Base-by-base conservation (phyloP, 2,797 vertebrate genomes). In the Lithobates sylvaticus region DNA sequence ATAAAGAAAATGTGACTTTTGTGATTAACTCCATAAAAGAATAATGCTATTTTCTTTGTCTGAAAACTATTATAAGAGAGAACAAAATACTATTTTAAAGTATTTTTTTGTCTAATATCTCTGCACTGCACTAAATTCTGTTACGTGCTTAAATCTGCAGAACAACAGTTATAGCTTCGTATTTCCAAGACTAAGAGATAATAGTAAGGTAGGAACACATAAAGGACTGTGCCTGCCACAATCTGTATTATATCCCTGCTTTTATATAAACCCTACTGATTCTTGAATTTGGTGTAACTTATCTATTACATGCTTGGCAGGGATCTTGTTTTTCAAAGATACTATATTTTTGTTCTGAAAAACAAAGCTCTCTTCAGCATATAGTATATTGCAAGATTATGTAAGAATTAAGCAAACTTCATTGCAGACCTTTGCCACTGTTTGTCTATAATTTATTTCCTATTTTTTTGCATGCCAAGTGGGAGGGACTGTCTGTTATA, bases 241-340 rank as follows among this genome's bases (percentile, higher is more conserved):
- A 3, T 26, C 61, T 65, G n/a, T 23, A 65, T 67, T 65, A 79
- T 58, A 54, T 58, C 42, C 23, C 18, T 80, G 29, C 34, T 71
- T n/a, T 71, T 81, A 71, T 81, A 71, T 71, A 81, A 58, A 81
- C 34, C 69, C 50, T 50, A 23, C 42, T 47, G 36, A 23, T 80
- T 47, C 44, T 70, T 44, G 68, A 18, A 27, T 23, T 71, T 39
- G 47, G 50, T 54, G 34, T 36, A 44, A n/a, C 21, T 73, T 42
- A 36, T 36, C 12, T 58, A 34, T 70, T 58, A 34, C 69, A 36
- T 32, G 67, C 44, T 80, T 21, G 65, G 16, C 69, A 70, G 18
- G 9, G 67, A 34, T 71, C 32, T 58, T 81, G 32, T 39, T 61
- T 79, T 42, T 79, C 16, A 61, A 21, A 58, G 21, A 61, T 47